Base-by-base conservation (phyloP, 2,888 invertebrate genomes). In the Dysmachus trigonus region DNA sequence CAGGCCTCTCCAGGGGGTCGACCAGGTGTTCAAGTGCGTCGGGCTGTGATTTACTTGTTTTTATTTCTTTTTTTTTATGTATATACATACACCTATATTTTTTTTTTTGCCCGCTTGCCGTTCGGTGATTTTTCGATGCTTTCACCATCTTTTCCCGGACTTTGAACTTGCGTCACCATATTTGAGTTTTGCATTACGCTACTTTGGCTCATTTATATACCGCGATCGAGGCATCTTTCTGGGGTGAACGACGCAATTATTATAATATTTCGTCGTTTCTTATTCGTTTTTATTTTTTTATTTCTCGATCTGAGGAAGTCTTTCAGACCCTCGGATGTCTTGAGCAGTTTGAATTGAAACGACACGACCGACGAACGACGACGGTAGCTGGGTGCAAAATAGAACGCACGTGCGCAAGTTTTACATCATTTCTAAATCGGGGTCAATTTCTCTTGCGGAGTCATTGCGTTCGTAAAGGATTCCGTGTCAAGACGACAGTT, bases 1-100 rank as follows among this genome's bases (percentile, higher is more conserved):
- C 33, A 76, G 35, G 27, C 85, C 87, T 87, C 88, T 88, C 86
- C 86, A 88, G 88, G 88, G 88, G 88, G 87, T 88, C 88, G 88
- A 81, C 88, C 88, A 88, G 88, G 88, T 88, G 88, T 88, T 88
- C 88, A 88, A 88, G 88, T 88, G 87, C 88, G 88, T 88, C 87
- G 88, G 88, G 87, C 88, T 88, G 31, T 85, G 74, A 74, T 85
- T 74, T 73, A 38, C 71, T 71, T 41, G 10, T 13, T 13, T 41
- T 13, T 8, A 41, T n/a, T n/a, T n/a, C n/a, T n/a, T n/a, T n/a
- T n/a, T n/a, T n/a, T n/a, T n/a, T n/a, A n/a, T n/a, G n/a, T n/a
- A n/a, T n/a, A n/a, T n/a, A n/a, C n/a, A n/a, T n/a, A n/a, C n/a
- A n/a, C n/a, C n/a, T n/a, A n/a, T n/a, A n/a, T 62, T 51, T 62